A percentile compares a stretch with the other conserved stretches of the same genome.
phyloP scores from a whole-genome alignment of 1,140 invertebrate genomes.

The Drosophila novamexicana region DNA sequence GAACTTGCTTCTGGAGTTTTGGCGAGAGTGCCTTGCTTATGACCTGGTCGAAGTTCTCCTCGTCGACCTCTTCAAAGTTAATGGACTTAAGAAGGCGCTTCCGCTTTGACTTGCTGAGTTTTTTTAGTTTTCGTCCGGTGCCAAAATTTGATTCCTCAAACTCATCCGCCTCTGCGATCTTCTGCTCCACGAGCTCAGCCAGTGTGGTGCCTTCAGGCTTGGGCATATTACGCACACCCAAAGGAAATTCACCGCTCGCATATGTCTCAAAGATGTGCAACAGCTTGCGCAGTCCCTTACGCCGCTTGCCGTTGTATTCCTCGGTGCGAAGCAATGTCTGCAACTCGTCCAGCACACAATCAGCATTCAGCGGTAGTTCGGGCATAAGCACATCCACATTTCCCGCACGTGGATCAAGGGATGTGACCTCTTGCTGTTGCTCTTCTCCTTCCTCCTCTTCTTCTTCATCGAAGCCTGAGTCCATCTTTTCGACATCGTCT shows the following conservation, averaged over 20 bases:
- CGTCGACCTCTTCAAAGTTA: slow-evolving; percentile 75
- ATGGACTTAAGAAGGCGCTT: slow-evolving; percentile 72
- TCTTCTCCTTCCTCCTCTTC: slow-evolving; percentile 68
- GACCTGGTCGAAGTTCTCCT: slow-evolving; percentile 73
- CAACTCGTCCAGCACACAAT: slow-evolving; percentile 68
- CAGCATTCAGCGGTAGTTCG: slow-evolving; percentile 87
- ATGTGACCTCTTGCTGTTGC: slow-evolving; percentile 27
- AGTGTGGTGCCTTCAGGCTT: slow-evolving; percentile 54
- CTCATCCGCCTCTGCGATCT: slow-evolving; percentile 64
- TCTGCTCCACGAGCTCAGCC: slow-evolving; percentile 70
- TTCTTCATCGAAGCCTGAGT: slow-evolving; percentile 75
- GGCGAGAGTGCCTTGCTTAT: slow-evolving; percentile 62
- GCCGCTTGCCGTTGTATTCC: slow-evolving; percentile 70
- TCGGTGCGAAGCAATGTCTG: slow-evolving; percentile 63
- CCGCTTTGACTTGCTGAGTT: slow-evolving; percentile 78
- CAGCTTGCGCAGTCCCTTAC: slow-evolving; percentile 69
- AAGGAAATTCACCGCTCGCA: slow-evolving; percentile 87
- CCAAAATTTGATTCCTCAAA: slow-evolving; percentile 72
- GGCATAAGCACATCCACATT: slow-evolving; percentile 90
- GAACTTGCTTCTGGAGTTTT: slow-evolving; percentile 60
- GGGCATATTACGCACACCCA: slow-evolving; percentile 86
- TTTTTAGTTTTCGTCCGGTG: slow-evolving; percentile 70
- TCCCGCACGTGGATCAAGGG: slow-evolving; percentile 91
- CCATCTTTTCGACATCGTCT: slow-evolving; percentile 86
- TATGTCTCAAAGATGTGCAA: slow-evolving; percentile 84